phyloP scores from a whole-genome alignment of 2,113 vertebrate species.

The Cervus canadensis region DNA sequence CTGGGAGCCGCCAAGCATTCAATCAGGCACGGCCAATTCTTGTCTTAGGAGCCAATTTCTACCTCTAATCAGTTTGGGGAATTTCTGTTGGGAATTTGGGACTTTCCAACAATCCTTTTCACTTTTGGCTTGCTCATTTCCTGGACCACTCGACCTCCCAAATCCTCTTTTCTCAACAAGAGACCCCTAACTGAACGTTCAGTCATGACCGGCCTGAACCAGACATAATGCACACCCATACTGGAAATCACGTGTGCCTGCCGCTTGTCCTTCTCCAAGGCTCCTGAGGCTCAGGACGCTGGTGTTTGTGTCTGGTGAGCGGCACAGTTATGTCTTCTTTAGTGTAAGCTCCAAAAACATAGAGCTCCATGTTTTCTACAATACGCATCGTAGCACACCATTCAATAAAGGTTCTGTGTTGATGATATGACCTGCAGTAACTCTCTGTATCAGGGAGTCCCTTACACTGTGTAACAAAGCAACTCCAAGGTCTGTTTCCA shows the following conservation, averaged over 20 bases:
- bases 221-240: not conserved
- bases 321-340: not conserved
- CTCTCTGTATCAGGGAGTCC: slow-evolving; percentile 62
- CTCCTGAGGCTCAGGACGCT: not conserved
- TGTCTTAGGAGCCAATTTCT: not conserved
- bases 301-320: not conserved
- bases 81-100: not conserved
- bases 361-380: not conserved
- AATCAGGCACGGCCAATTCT: not conserved
- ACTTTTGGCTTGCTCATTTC: not conserved
- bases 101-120: not conserved
- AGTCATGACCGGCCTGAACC: not conserved
- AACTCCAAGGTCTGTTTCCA: slow-evolving; percentile 70
- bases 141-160: not conserved
- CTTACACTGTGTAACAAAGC: slow-evolving; percentile 59
- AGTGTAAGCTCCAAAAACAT: not conserved
- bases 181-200: not conserved
- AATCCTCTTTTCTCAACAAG: not conserved
- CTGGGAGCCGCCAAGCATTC: not conserved
- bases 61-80: not conserved
- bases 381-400: not conserved
- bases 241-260: rapidly evolving
- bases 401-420: not conserved
- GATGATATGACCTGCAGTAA: slow-evolving; percentile 7
- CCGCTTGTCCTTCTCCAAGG: not conserved